Evolutionary conservation across 2,797 vertebrate genomes (phyloP).

Genomic region (Gila robusta): DNA sequence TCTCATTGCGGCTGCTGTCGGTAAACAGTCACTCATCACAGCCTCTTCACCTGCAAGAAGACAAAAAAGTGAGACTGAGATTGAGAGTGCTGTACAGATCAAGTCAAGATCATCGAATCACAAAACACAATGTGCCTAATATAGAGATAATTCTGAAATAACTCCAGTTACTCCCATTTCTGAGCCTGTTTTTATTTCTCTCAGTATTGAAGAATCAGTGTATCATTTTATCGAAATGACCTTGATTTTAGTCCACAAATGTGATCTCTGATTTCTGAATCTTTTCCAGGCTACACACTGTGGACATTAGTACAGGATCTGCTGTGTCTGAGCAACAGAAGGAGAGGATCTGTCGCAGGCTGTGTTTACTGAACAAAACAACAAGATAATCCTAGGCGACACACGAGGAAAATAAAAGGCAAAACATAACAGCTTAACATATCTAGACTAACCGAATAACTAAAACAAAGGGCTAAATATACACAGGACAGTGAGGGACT

Average conservation of each 20-base stretch:
- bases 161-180: background rate
- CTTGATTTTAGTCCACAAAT: too few species aligned
- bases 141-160: background rate
- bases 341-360: background rate
- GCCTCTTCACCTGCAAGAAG: background rate
- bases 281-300: too few species aligned
- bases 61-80: background rate
- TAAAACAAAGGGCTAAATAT: background rate
- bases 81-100: too few species aligned
- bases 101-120: background rate
- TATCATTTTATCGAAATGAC: too few species aligned
- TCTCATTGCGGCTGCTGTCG: background rate
- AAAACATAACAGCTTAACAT: background rate
- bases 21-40: background rate
- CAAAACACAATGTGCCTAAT: background rate
- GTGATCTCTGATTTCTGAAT: too few species aligned
- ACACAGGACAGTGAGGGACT: background rate
- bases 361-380: background rate
- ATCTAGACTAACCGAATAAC: background rate
- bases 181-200: background rate
- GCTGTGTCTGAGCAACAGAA: too few species aligned
- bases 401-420: background rate
- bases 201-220: too few species aligned
- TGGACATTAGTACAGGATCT: too few species aligned
- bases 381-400: background rate